Evolutionary conservation across 2,797 vertebrate genomes (phyloP).

Genomic region (Pseudomugil gertrudae): DNA sequence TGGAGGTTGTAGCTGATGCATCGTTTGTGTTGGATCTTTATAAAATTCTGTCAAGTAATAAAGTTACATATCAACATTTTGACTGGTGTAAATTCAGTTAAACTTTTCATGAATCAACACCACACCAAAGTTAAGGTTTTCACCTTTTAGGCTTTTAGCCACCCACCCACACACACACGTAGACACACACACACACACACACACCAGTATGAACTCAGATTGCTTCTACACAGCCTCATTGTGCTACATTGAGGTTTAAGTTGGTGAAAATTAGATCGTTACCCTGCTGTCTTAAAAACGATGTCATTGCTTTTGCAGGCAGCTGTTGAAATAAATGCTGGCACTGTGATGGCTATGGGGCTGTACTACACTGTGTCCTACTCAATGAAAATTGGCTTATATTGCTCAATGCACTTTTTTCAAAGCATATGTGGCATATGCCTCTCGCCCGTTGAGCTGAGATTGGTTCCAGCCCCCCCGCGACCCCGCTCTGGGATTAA

Average conservation of each 20-base stretch:
- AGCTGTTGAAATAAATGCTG: slow-evolving; percentile 64
- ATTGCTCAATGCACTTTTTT: slow-evolving; percentile 58
- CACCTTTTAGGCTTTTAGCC: neutral
- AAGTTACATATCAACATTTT: slow-evolving; percentile 19
- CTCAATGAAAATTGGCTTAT: slow-evolving; percentile 58
- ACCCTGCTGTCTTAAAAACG: slow-evolving; percentile 67
- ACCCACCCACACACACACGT: no score
- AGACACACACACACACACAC: no score
- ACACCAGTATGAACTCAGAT: slow-evolving; percentile 37
- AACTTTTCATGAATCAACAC: neutral
- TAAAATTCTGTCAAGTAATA: slow-evolving; percentile 19
- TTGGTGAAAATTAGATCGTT: slow-evolving; percentile 66
- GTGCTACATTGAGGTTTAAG: slow-evolving; percentile 42
- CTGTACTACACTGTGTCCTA: slow-evolving; percentile 54
- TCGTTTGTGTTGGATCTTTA: slow-evolving; percentile 6
- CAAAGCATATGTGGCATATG: slow-evolving; percentile 49
- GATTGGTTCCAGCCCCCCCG: no score
- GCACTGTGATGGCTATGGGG: slow-evolving; percentile 3
- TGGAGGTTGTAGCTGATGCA: neutral
- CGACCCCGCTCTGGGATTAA: no score
- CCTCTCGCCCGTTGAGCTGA: no score
- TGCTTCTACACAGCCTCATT: slow-evolving; percentile 38
- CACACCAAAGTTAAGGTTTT: neutral
- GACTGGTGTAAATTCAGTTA: neutral
- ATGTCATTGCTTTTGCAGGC: slow-evolving; percentile 74